phyloP scores from a whole-genome alignment of 2,797 vertebrate species.

The Lithobates sylvaticus region DNA sequence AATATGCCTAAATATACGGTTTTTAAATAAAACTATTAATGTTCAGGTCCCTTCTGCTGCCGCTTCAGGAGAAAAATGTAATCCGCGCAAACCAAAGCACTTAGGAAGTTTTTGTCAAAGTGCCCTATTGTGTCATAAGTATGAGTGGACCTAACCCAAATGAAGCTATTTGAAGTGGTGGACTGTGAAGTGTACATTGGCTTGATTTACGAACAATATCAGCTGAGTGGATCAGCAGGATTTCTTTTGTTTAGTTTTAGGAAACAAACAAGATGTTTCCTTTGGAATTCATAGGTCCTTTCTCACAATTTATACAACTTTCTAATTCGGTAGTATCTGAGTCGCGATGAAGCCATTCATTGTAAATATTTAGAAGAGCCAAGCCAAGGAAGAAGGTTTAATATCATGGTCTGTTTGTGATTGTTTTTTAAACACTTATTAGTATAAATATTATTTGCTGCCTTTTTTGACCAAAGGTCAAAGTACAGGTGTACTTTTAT shows the following conservation, averaged over 20 bases:
- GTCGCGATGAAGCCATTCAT: conserved; percentile 1
- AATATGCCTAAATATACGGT: neutral
- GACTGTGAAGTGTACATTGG: conserved; percentile 35
- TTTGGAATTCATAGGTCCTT: conserved; percentile 53
- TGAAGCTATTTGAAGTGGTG: conserved; percentile 46
- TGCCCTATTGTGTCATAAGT: conserved; percentile 41
- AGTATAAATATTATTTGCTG: too few relatives aligned
- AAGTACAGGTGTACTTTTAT: neutral
- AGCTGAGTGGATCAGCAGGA: conserved; percentile 48
- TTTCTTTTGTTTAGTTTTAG: conserved; percentile 57
- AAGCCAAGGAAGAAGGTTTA: conserved; percentile 35
- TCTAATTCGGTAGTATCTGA: conserved; percentile 38
- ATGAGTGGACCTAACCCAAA: conserved; percentile 50
- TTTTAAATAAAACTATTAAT: neutral
- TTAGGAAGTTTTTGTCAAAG: conserved; percentile 17
- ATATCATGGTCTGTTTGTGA: conserved; percentile 7
- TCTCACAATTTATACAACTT: conserved; percentile 55
- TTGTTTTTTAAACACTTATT: neutral
- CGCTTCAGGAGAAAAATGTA: neutral
- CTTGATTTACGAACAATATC: conserved; percentile 52
- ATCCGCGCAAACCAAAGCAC: neutral
- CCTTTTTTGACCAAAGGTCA: neutral
- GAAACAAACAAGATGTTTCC: conserved; percentile 62
- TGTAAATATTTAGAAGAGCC: conserved; percentile 54
- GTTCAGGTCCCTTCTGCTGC: neutral